A percentile compares a stretch with the other conserved stretches of the same genome.
Conservation (phyloP, 2,797 vertebrate genomes). For the Myiothlypis chrysogaster region DNA sequence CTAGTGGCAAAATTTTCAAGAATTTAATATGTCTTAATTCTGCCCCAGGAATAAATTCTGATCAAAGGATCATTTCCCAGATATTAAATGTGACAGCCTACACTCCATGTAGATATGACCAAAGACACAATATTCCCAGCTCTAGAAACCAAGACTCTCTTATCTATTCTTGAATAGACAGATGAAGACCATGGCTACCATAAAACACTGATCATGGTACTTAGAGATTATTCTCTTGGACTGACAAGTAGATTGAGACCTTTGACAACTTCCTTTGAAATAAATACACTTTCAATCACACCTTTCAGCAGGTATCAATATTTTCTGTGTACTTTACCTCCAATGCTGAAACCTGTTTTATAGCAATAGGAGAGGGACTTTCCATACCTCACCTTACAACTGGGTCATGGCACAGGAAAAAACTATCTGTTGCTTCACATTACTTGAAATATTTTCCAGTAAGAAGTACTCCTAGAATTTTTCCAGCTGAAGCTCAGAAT, state of each 20-base stretch:
- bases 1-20: not conserved
- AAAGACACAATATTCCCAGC: not conserved
- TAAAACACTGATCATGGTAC: not conserved
- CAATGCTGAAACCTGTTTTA: not conserved
- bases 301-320: not conserved
- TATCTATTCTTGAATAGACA: not conserved
- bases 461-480: slow-evolving; percentile 6
- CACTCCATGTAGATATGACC: not conserved
- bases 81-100: not conserved
- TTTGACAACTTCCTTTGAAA: not conserved
- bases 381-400: slow-evolving; percentile 25
- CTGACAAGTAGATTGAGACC: not conserved
- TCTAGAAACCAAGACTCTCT: not conserved
- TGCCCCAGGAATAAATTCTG: not conserved
- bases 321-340: not conserved
- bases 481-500: slow-evolving; percentile 14
- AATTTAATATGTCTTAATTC: not conserved
- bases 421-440: slow-evolving; percentile 15
- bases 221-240: not conserved
- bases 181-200: not conserved
- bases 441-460: slow-evolving; percentile 39
- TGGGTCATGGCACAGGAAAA: not conserved
- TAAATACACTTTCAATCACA: not conserved
- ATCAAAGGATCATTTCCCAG: not conserved
- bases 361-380: not conserved